Percentiles rank a stretch among this genome's conserved stretches.
phyloP scores from a whole-genome alignment of 2,888 invertebrate species.

The Calephelis perditalis region DNA sequence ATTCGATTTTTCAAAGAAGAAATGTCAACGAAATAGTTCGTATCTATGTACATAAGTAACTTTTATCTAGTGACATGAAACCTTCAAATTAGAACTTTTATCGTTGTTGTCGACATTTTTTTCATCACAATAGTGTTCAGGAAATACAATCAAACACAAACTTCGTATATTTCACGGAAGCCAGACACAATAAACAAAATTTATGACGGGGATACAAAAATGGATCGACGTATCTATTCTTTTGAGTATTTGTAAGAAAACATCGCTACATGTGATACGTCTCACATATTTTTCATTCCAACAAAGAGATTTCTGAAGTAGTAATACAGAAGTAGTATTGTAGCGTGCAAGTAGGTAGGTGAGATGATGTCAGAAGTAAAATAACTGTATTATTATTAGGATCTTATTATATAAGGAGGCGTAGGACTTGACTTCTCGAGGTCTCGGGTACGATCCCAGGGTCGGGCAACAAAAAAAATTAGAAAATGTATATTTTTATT shows the following conservation, averaged over 20 bases:
- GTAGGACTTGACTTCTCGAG: no score
- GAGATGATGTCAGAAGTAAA: no score
- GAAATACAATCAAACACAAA: constrained; percentile 9
- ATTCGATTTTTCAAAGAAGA: no score
- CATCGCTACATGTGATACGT: constrained; percentile 2
- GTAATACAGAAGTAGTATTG: neutral
- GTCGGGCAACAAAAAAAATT: no score
- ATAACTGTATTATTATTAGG: no score
- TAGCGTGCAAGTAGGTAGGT: no score
- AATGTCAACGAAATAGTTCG: no score
- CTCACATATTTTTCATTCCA: neutral
- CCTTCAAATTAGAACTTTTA: neutral
- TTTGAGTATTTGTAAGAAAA: constrained; percentile 5
- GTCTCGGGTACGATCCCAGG: no score
- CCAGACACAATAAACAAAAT: constrained; percentile 11
- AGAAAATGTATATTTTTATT: no score
- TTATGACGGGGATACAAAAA: constrained; percentile 5
- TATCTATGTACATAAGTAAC: no score
- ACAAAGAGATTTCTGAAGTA: constrained; percentile 1
- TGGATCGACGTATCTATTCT: constrained; percentile 3
- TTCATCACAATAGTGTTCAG: constrained; percentile 9
- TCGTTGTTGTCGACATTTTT: neutral
- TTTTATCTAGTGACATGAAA: neutral
- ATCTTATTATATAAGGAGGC: no score
- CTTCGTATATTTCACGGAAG: constrained; percentile 2